These are phyloP conservation scores for Hyperoplus lanceolatus DNA, from an alignment of 2,797 vertebrate genomes.

Conservation along the genomic window DNA sequence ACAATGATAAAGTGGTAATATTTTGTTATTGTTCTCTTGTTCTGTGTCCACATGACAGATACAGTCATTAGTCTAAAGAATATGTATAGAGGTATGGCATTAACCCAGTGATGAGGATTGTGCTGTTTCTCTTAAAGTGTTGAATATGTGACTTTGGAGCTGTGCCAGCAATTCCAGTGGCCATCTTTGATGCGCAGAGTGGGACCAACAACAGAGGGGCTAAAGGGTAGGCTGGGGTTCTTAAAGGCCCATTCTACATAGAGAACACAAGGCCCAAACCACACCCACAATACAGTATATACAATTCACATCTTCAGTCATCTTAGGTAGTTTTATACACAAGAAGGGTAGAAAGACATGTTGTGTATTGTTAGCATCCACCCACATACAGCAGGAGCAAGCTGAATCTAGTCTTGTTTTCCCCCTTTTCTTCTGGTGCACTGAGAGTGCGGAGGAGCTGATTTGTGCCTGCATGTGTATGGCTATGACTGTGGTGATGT, in stretches of 20 bases:
- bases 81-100: slow-evolving; percentile 42
- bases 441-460: slow-evolving; percentile 25
- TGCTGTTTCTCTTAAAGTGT: slow-evolving; percentile 58
- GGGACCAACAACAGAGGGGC: slow-evolving; percentile 42
- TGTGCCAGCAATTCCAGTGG: slow-evolving; percentile 38
- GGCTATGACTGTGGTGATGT: slow-evolving; percentile 26
- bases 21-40: slow-evolving; percentile 77
- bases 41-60: slow-evolving; percentile 64
- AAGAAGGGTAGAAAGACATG: slow-evolving; percentile 23
- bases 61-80: slow-evolving; percentile 62
- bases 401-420: slow-evolving; percentile 36
- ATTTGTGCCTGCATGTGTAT: slow-evolving; percentile 52
- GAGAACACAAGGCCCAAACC: slow-evolving; percentile 45
- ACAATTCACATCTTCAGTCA: slow-evolving; percentile 25
- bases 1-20: slow-evolving; percentile 72
- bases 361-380: slow-evolving; percentile 45
- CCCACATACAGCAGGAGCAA: slow-evolving; percentile 37
- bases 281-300: slow-evolving; percentile 55
- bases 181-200: slow-evolving; percentile 60
- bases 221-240: slow-evolving; percentile 19
- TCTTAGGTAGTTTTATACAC: slow-evolving; percentile 46
- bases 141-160: slow-evolving; percentile 43
- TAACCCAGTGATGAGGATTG: slow-evolving; percentile 60
- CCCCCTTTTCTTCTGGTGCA: slow-evolving; percentile 30
- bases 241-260: slow-evolving; percentile 37